Evolutionary conservation across 2,888 invertebrate genomes (phyloP), one percentile per base, ranked within the genome.

Genomic region (Pherbina coryleti): DNA sequence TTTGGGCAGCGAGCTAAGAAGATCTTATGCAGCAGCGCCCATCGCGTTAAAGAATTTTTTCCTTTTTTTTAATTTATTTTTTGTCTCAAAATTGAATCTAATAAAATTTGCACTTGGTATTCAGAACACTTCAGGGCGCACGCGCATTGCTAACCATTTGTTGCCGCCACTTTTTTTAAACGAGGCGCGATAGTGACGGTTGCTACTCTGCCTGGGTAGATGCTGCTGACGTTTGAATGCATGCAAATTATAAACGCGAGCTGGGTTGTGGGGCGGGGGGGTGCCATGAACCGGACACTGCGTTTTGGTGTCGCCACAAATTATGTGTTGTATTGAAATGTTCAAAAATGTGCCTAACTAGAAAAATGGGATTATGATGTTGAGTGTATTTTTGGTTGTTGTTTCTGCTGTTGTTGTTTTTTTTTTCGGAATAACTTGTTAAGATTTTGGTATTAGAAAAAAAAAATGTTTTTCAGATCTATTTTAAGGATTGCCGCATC

Each of bases 101-200:
- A 62, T 28, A 64, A 64, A 73, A 73, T 14, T 74, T 31, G 19
- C 69, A 60, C 57, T 76, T 70, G 76, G 70, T 70, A 76, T 76
- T 76, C 71, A 76, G 76, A 76, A 53, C 71, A 71, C 51, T 66
- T 19, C 28, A 37, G 19, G 25, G 28, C 49, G 69, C 51, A 19
- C 34, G 34, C 66, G 66, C 7, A 37, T 19, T 66, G 25, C 19
- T 57, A 62, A n/a, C 34, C 11, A 69, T 69, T 69, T 69, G 51
- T 69, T 28, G 69, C 25, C 31, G 34, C 34, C n/a, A 7, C 34
- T 64, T 64, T 64, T 64, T 14, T n/a, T 64, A n/a, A n/a, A 11
- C 44, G 14, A 44, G 44, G 44, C 44, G 14, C 44, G 44, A 11
- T 44, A 14, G 14, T 44, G 44, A 44, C 44, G 44, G 11, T 44